A percentile compares a stretch with the other conserved stretches of the same genome.
phyloP scores from a whole-genome alignment of 2,797 vertebrate genomes.

The Lacerta bilineata region DNA sequence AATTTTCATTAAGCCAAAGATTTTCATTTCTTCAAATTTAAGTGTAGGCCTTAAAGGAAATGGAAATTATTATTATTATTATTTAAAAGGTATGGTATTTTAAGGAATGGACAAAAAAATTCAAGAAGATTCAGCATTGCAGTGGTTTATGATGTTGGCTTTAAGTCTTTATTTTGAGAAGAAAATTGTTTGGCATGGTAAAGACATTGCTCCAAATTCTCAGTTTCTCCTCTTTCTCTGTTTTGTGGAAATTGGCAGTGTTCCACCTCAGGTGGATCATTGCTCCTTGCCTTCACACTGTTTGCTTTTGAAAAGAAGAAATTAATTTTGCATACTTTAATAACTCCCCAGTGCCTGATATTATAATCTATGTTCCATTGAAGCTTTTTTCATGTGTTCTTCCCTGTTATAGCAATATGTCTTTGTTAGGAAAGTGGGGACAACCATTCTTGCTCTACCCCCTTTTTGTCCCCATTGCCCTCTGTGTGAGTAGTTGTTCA shows the following conservation, averaged over 20 bases:
- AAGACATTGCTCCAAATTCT: not conserved
- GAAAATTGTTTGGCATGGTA: not conserved
- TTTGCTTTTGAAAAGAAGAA: not conserved
- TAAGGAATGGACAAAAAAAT: not conserved
- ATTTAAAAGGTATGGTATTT: not conserved
- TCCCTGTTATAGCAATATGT: too few species aligned
- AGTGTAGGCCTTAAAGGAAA: not conserved
- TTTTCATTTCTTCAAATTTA: not conserved
- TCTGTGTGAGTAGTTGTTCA: too few species aligned
- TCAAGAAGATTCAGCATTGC: not conserved
- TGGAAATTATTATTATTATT: not conserved
- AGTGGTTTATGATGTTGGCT: accelerated
- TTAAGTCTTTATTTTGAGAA: constrained; percentile 7
- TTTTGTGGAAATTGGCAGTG: constrained; percentile 8
- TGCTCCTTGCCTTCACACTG: not conserved
- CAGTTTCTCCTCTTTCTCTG: not conserved
- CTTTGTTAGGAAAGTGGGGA: too few species aligned
- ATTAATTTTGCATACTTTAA: not conserved
- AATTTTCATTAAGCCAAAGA: not conserved
- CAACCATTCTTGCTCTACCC: too few species aligned
- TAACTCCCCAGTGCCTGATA: not conserved
- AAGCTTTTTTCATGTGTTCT: not conserved
- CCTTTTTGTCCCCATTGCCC: too few species aligned
- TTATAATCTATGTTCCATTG: constrained; percentile 1
- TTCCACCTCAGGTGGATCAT: not conserved